Evolutionary conservation across 2,888 invertebrate genomes (phyloP), one percentile per base, ranked within the genome.

Genomic region (Drosophila cognata): DNA sequence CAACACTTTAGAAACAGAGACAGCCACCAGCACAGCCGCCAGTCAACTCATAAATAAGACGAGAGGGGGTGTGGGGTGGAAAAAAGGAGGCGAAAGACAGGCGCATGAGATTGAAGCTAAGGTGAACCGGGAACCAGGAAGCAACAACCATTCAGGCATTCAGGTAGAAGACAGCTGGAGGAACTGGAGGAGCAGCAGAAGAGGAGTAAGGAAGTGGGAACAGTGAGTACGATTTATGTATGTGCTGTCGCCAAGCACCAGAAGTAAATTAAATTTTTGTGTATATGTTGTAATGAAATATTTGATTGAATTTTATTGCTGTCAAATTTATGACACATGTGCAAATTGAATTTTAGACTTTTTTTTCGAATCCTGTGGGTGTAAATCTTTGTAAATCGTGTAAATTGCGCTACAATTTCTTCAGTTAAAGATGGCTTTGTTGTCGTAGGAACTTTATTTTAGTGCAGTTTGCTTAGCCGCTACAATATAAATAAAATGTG

Each of bases 241-340:
- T 77, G 75, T 56, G 56, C 56, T 25, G 83, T 71, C 86, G 69
- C 69, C 70, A 78, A 87, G 72, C 71, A 73, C 63, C 78, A 57
- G 71, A 89, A 82, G 85, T 89, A 89, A 84, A 84, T 84, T 84
- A 88, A 72, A 88, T 87, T 88, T 87, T 87, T 87, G 38, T 28
- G 71, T 89, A 74, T 77, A 65, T 84, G 60, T 81, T 81, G 71
- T 66, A 77, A 69, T 81, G 81, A 79, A 79, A 79, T 81, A 79
- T 81, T 73, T 79, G 81, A 79, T 79, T 81, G 66, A 77, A 81
- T 79, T 77, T 79, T 81, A 79, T 79, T 67, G 73, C 78, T 66
- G 69, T 77, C 72, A 66, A 77, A 81, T 81, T 77, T 81, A 81
- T 70, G 62, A 70, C 73, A 81, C 58, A 81, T 69, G 70, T 81